A percentile compares a stretch with the other conserved stretches of the same genome.
Evolutionary conservation across 2,113 vertebrate genomes (phyloP).

Genomic region (Mustelus asterias): DNA sequence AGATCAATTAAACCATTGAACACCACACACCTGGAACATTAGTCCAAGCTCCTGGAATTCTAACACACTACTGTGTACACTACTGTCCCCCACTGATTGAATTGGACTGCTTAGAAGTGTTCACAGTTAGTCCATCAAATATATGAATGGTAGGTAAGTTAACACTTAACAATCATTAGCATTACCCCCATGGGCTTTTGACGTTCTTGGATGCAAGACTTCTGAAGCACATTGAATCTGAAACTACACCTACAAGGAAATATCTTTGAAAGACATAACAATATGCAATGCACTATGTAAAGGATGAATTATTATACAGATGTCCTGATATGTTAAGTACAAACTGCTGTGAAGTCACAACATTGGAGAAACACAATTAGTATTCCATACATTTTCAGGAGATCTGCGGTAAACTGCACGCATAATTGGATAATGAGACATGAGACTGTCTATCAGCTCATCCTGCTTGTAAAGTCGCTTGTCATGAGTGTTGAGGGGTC

Average conservation of each 20-base stretch:
- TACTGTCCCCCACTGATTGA: neutral
- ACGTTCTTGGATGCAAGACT: neutral
- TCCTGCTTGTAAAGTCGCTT: neutral
- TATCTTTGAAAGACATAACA: neutral
- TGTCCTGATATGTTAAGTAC: neutral
- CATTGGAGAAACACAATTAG: neutral
- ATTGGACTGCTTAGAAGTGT: neutral
- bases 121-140: neutral
- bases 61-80: no score
- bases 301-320: neutral
- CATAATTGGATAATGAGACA: neutral
- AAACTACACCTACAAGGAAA: neutral
- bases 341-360: neutral
- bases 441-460: neutral
- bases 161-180: neutral
- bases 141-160: neutral
- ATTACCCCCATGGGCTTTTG: neutral
- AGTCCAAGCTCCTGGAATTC: no score
- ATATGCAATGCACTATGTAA: neutral
- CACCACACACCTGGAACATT: no score
- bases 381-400: neutral
- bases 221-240: neutral
- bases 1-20: no score
- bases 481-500: neutral
- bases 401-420: neutral